Base-by-base conservation (phyloP, 2,797 vertebrate genomes). In the Centropyge bicolor region DNA sequence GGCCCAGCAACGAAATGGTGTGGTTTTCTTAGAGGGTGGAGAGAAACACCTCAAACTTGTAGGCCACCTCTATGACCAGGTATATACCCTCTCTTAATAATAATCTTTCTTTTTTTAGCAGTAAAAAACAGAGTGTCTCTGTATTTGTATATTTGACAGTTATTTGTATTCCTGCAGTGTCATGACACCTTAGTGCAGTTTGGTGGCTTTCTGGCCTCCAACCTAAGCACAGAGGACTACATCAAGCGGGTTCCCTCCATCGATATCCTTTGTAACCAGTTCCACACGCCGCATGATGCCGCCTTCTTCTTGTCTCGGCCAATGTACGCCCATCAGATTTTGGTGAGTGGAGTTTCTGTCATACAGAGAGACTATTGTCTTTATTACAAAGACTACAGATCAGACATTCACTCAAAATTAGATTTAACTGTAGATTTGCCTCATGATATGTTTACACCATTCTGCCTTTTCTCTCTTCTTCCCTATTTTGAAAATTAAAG, bases 1-100 rank as follows among this genome's bases (percentile, higher is more conserved):
- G 98, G 98, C 98, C 81, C 98, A 99, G 80, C 98, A 99, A 88
- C 95, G 98, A 81, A 99, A 99, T 41, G 98, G 98, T 1, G 97
- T 99, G 20, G 96, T 99, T 81, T 99, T 99, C 94, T 96, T 97
- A 22, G 98, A 99, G 87, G 97, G 98, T 56, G 98, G 98, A 83
- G 98, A 99, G 88, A 99, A 99, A 84, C 98, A 99, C 87, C 96
- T 99, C 49, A 99, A 99, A 90, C 95, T 99, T 65, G 98, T 99
- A 80, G 98, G 98, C 74, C 99, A 99, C 78, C 97, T 99, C 0
- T 99, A 99, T 74, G 98, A 99, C 93, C 98, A 99, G 97, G 98
- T 95, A 95, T 17, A 20, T 7, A 20, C 10, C 1, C 12, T 36
- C 4, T 46, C 1, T 40, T 9, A 35, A 24, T 59, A 3, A 35